Base-by-base conservation (phyloP, 30 jellyfish, hydroid and myxozoan species). In the Pelagia noctiluca region DNA sequence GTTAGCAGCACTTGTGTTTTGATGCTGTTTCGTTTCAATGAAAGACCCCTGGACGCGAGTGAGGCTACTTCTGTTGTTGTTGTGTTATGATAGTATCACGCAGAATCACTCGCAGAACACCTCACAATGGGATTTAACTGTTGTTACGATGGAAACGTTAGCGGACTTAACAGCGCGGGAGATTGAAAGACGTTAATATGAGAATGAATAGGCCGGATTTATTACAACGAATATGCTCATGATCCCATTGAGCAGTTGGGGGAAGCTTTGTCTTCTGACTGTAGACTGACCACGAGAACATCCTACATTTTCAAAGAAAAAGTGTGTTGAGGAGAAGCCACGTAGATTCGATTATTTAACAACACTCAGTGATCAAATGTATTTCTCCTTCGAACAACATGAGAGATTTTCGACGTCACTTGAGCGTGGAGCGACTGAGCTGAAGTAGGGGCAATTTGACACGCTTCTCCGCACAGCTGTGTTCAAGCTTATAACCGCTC, bases 401-500 rank as follows among this genome's bases (percentile, higher is more conserved):
- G 32, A 18, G 29, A 52, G 21, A 21, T 21, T 33, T 63, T 42
- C 31, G 76, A 2, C 33, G 52, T 23, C 30, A 50, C 54, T 65
- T 50, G 57, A 50, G 54, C 48, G 78, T 29, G 67, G 33, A 35
- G 84, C 32, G 64, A 49, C 57, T 75, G 25, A 64, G 37, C 64
- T 28, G 54, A 2, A 83, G 91, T 34, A 32, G 63, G 19, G 36
- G 85, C 74, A 16, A 50, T 80, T 69, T 80, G 92, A 82, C 92
- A 82, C 92, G 92, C 86, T 82, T 35, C 67, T 30, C 18, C 62
- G 92, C 54, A 69, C 92, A 80, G 83, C 90, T 80, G 92, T 48
- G 92, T 68, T 82, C 69, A 82, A 68, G 86, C 86, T 82, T 67
- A 69, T 66, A 82, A 82, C 92, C 92, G 84, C 92, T 82, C 66